Base-by-base conservation (phyloP, 2,888 invertebrate genomes). In the Caenorhabditis doughertyi region DNA sequence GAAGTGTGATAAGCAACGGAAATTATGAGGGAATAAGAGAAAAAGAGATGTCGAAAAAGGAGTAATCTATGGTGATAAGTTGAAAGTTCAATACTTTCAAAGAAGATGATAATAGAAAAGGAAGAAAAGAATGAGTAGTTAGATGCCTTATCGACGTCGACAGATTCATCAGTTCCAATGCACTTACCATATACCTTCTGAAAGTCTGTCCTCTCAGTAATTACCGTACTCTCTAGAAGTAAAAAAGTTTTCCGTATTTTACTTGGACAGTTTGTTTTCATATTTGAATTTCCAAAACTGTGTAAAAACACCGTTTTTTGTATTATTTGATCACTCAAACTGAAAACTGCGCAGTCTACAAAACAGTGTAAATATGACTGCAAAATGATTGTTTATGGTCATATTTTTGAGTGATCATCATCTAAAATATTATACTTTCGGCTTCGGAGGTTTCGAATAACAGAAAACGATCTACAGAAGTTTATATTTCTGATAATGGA, bases 21-120 rank as follows among this genome's bases (percentile, higher is more conserved):
- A 76, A 55, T 44, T 55, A 49, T 55, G 56, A 27, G 53, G 25
- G 27, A 74, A 29, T 9, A 32, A 39, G 53, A 39, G 42, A 44
- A 16, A 4, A 67, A 21, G 25, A 29, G 32, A 27, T 18, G n/a
- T 23, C 8, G 25, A 23, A 32, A 9, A 13, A 23, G 7, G 32
- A 27, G 65, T 67, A 67, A 67, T 76, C 49, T 76, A 32, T 67
- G 74, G 58, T 76, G 65, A 64, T 44, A 44, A 64, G 73, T 67
- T 56, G 64, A 74, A 65, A 47, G 74, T 55, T 74, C 65, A 56
- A 18, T 21, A 51, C 27, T 53, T 42, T 62, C 62, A 44, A 60
- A 49, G 60, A 35, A 29, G 25, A 68, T 55, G 32, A 39, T 9
- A 39, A 39, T 11, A 4, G 32, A 9, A 9, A 9, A 32, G 32